phyloP scores from a whole-genome alignment of 2,797 vertebrate genomes.

The Pseudochirops corinnae region DNA sequence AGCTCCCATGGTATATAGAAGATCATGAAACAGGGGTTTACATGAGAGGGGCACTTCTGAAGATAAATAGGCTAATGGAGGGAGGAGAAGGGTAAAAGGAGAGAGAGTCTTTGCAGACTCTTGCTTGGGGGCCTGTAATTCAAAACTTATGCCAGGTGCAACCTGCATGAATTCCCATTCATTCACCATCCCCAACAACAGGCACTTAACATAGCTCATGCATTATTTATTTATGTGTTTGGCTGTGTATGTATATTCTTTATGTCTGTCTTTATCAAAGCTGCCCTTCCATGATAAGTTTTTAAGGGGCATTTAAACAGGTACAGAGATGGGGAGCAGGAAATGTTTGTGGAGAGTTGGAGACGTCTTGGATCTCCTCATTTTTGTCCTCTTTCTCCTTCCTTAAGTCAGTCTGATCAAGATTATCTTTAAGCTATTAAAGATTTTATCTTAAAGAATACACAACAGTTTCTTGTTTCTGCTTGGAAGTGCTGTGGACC shows the following conservation, averaged over 20 bases:
- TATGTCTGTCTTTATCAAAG: not conserved
- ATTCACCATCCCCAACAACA: conserved; percentile 1
- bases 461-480: not conserved
- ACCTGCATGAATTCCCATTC: conserved; percentile 1
- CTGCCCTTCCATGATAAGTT: not conserved
- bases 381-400: not conserved
- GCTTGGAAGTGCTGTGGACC: not conserved
- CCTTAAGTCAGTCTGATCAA: not conserved
- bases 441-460: not conserved
- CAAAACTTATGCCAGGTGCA: conserved; percentile 19
- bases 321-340: no score
- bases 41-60: not conserved
- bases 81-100: not conserved
- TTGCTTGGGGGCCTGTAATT: not conserved
- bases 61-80: not conserved
- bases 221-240: not conserved
- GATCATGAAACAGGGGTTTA: not conserved
- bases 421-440: not conserved
- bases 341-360: not conserved
- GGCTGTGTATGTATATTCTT: not conserved
- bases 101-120: conserved; percentile 18
- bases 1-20: not conserved
- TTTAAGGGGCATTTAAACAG: not conserved
- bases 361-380: not conserved
- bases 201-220: not conserved